Base-by-base conservation (phyloP, 2,888 invertebrate genomes). In the Patella ulyssiponensis region DNA sequence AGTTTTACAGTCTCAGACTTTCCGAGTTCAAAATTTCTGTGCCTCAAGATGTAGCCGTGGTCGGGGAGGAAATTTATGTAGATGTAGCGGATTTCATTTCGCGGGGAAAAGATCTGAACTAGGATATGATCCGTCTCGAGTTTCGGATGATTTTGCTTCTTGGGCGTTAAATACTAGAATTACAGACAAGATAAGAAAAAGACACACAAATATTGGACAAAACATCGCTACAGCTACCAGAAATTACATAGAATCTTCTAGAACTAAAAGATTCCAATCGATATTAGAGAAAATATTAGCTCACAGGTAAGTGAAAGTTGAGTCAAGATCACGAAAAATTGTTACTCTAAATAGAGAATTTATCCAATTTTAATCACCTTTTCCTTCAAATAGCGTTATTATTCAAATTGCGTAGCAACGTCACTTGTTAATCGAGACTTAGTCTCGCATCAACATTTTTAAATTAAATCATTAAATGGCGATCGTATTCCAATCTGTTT, bases 81-180 rank as follows among this genome's bases (percentile, higher is more conserved):
- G 82, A 77, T 89, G 89, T 76, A 89, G 85, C 79, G 89, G 88
- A 52, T 88, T 88, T 73, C 89, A 89, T 79, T 89, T 89, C 76
- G 88, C 89, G 20, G 89, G 89, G 1, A 89, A 89, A 81, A 75
- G 86, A 70, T 64, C 64, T 64, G 20, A 23, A 23, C 20, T 23
- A 11, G 23, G 20, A 20, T 11, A 20, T 11, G 14, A 12, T 20
- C 64, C 64, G 14, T 44, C 44, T 7, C 44, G 44, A 44, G 9
- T 44, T 44, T 12, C 64, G 7, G 64, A 64, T 64, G 64, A 64
- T 64, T 64, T 64, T 64, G 20, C 64, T 15, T 23, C 23, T 64
- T 64, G 23, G 64, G 64, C 20, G 12, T 64, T 64, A 20, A 20
- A 64, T 12, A 64, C 64, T 7, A 23, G 23, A 14, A 20, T 64